These are phyloP conservation scores for Rosalia funebris DNA, from an alignment of 2,888 invertebrate genomes.

Conservation along the genomic window DNA sequence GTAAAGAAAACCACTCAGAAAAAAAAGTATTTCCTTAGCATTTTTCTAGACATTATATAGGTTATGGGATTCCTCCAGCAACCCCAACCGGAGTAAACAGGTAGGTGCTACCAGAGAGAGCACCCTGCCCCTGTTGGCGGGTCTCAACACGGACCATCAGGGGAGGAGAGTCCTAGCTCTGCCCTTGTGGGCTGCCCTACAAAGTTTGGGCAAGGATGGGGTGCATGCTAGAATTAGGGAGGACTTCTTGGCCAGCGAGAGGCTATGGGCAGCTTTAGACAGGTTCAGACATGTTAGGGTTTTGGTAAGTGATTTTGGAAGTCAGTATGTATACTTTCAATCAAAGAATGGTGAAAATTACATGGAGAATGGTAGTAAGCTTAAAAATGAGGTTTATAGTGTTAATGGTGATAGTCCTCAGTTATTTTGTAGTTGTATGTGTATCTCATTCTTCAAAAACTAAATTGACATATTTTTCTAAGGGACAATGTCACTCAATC, in stretches of 20 bases:
- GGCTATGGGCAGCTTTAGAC: conserved; percentile 69
- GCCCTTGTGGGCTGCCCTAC: conserved; percentile 85
- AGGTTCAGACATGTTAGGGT: conserved; percentile 76
- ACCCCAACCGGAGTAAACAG: conserved; percentile 53
- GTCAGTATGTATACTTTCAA: too few relatives aligned
- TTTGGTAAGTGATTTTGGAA: conserved; percentile 67
- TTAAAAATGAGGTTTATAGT: too few relatives aligned
- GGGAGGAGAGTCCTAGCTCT: conserved; percentile 77
- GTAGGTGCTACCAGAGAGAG: conserved; percentile 67
- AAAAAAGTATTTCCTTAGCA: conserved; percentile 55
- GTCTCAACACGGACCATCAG: conserved; percentile 66
- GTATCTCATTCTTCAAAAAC: too few relatives aligned
- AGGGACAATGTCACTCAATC: too few relatives aligned
- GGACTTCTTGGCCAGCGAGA: conserved; percentile 79
- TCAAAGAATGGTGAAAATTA: too few relatives aligned
- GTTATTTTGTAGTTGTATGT: too few relatives aligned
- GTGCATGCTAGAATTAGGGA: conserved; percentile 76
- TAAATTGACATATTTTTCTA: too few relatives aligned
- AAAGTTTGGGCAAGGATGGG: conserved; percentile 77
- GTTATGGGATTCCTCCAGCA: conserved; percentile 61
- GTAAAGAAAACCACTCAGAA: too few relatives aligned
- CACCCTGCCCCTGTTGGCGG: conserved; percentile 70
- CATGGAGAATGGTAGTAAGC: too few relatives aligned
- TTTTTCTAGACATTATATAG: conserved; percentile 59
- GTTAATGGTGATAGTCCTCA: too few relatives aligned